phyloP scores from a whole-genome alignment of 2,888 invertebrate genomes.

The Campoplex capitator region DNA sequence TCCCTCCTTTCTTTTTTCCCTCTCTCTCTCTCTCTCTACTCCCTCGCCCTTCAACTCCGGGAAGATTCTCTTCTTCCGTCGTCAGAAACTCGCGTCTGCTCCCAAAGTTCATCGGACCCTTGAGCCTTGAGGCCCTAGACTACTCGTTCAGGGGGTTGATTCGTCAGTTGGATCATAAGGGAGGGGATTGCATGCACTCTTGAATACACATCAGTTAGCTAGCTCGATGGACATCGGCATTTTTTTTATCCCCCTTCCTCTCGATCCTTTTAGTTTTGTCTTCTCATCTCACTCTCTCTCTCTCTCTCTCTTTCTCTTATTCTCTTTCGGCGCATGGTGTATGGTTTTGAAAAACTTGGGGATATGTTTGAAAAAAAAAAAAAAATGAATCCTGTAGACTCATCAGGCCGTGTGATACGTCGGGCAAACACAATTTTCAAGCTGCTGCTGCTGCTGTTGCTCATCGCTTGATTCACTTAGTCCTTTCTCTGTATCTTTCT shows the following conservation, averaged over 20 bases:
- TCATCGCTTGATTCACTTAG: constrained; percentile 38
- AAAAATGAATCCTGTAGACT: constrained; percentile 70
- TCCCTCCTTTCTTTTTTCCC: not conserved
- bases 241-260: constrained; percentile 29
- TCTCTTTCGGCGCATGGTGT: constrained; percentile 3
- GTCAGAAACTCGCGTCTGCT: constrained; percentile 68
- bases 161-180: constrained; percentile 24
- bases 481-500: not conserved
- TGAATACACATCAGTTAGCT: constrained; percentile 73
- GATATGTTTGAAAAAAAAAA: constrained; percentile 13
- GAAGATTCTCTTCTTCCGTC: constrained; percentile 29
- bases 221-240: constrained; percentile 59
- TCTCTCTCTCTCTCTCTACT: not conserved
- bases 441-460: constrained; percentile 45
- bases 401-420: constrained; percentile 77
- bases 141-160: constrained; percentile 39
- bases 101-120: constrained; percentile 48
- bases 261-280: constrained; percentile 14
- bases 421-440: constrained; percentile 72
- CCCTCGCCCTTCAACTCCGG: not conserved
- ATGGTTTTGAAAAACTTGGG: constrained; percentile 35
- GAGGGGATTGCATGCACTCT: constrained; percentile 63
- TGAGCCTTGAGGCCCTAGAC: not conserved
- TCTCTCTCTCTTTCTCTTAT: constrained; percentile 5
- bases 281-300: constrained; percentile 4